Percentiles rank a stretch among this genome's conserved stretches.
phyloP scores from a whole-genome alignment of 2,888 invertebrate genomes.

The Helicoverpa assulta region DNA sequence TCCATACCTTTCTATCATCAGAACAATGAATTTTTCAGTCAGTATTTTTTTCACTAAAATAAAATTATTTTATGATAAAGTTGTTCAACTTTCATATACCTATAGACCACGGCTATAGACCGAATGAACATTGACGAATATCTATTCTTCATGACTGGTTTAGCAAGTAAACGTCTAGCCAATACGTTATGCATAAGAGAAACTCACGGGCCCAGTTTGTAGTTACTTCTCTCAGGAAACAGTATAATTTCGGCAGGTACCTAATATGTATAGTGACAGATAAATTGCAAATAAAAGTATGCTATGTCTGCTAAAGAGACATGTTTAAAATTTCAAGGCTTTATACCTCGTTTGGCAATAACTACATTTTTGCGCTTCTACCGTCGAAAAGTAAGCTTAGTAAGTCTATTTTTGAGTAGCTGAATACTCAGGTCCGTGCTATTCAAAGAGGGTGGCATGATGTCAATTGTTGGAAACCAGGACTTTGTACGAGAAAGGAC shows the following conservation, averaged over 20 bases:
- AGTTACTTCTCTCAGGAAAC: constrained; percentile 12
- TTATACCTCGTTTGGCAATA: background rate
- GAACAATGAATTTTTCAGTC: too few species aligned
- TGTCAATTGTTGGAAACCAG: constrained; percentile 8
- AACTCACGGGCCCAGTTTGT: constrained; percentile 26
- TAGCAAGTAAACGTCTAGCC: constrained; percentile 42
- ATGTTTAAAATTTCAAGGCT: too few species aligned
- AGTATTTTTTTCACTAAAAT: too few species aligned
- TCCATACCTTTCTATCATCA: too few species aligned
- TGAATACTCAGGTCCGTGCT: background rate
- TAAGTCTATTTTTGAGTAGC: background rate
- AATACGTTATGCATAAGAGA: constrained; percentile 27
- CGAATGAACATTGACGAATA: constrained; percentile 27
- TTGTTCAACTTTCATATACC: constrained; percentile 11
- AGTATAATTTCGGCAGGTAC: constrained; percentile 1
- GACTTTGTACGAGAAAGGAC: constrained; percentile 3
- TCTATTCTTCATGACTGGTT: constrained; percentile 48
- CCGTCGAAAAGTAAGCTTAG: too few species aligned
- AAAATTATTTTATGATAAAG: background rate
- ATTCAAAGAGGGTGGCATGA: background rate
- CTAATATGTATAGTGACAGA: too few species aligned
- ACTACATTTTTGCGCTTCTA: background rate
- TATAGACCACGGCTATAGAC: constrained; percentile 35
- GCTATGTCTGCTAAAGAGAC: too few species aligned
- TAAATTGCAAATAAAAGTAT: too few species aligned